Percentiles rank a stretch among this genome's conserved stretches.
Conservation (phyloP, 2,888 invertebrate genomes). For the Agrenia bidenticulata region DNA sequence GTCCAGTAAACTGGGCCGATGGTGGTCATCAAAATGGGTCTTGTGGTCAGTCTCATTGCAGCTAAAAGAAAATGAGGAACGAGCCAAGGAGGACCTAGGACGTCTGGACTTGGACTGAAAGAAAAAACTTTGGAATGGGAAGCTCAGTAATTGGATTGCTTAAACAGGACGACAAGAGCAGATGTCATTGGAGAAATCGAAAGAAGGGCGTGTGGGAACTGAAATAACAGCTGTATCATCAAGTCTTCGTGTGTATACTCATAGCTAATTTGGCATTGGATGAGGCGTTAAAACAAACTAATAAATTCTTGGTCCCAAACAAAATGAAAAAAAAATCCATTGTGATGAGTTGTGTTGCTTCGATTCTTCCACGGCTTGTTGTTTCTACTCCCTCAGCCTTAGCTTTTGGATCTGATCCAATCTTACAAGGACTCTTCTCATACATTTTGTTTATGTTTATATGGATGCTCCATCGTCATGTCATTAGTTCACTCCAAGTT, state of each 20-base stretch:
- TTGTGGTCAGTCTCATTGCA: no score
- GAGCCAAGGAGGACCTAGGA: no score
- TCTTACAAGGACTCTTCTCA: no score
- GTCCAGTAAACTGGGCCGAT: no score
- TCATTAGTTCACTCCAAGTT: no score
- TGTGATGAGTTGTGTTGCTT: conserved; percentile 1
- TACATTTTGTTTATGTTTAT: no score
- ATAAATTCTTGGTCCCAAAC: conserved; percentile 13
- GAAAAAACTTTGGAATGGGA: not conserved
- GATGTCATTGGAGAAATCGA: conserved; percentile 1
- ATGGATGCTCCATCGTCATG: not conserved
- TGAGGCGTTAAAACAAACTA: conserved; percentile 32
- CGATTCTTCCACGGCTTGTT: not conserved
- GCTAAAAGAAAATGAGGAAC: no score
- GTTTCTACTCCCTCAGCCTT: not conserved
- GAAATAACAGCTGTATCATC: not conserved
- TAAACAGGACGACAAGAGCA: not conserved
- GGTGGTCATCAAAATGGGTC: no score
- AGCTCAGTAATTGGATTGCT: not conserved
- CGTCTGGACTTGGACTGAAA: not conserved
- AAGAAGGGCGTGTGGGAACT: conserved; percentile 13
- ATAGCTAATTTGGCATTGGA: conserved; percentile 32
- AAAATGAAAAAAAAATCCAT: not conserved
- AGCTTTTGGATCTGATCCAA: not conserved
- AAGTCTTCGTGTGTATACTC: not conserved